phyloP scores from a whole-genome alignment of 2,888 invertebrate species.

The Phoenoteleia sp. region DNA sequence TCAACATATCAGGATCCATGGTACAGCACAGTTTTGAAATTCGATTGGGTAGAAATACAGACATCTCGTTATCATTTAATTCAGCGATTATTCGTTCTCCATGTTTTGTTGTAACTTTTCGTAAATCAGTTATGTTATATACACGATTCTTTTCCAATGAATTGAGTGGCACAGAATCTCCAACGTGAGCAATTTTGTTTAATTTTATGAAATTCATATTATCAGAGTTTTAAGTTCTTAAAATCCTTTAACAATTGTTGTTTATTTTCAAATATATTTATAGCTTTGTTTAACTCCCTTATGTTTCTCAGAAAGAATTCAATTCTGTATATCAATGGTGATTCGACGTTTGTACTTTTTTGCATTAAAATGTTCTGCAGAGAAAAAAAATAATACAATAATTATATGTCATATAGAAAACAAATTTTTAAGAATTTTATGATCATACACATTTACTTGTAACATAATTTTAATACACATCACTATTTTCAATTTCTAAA shows the following conservation, averaged over 20 bases:
- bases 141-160: background rate
- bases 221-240: background rate
- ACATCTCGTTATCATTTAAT: background rate
- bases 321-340: background rate
- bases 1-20: background rate
- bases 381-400: background rate
- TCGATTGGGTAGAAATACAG: background rate
- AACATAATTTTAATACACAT: too few species aligned
- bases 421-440: too few species aligned
- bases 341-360: background rate
- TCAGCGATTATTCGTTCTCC: slow-evolving; percentile 5
- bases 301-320: background rate
- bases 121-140: background rate
- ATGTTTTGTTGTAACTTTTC: background rate
- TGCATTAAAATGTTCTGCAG: background rate
- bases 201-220: background rate
- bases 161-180: background rate
- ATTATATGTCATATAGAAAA: too few species aligned
- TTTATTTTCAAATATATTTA: background rate
- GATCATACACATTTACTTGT: too few species aligned
- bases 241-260: background rate
- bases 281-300: background rate
- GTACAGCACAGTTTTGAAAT: slow-evolving; percentile 5
- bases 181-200: background rate
- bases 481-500: too few species aligned